Conservation (phyloP, 2,888 invertebrate species). For the Cosmia trapezina region DNA sequence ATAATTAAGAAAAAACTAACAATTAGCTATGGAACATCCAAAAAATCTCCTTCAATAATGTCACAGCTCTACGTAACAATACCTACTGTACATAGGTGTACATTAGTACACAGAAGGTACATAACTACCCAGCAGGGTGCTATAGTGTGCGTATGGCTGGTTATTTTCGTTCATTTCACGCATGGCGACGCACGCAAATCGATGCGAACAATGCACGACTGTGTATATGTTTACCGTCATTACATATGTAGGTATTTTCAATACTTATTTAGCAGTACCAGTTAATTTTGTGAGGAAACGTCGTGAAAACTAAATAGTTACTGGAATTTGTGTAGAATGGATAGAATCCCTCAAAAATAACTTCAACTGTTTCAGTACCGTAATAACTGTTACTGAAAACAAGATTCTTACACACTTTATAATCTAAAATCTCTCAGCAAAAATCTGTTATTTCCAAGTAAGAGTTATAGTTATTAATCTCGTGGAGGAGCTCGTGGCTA, state of each 20-base stretch:
- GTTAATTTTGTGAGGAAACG: neutral
- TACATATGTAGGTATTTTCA: constrained; percentile 51
- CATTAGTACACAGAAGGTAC: constrained; percentile 40
- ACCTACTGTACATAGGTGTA: constrained; percentile 15
- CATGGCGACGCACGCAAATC: constrained; percentile 77
- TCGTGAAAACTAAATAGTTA: neutral
- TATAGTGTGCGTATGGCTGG: constrained; percentile 70
- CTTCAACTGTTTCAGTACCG: neutral
- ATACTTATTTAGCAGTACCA: constrained; percentile 19
- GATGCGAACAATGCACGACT: constrained; percentile 67
- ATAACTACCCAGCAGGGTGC: constrained; percentile 48
- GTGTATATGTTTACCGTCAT: constrained; percentile 43
- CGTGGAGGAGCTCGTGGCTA: no score
- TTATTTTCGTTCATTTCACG: constrained; percentile 86
- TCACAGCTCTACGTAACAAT: constrained; percentile 9
- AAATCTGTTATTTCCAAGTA: neutral
- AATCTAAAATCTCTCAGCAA: neutral
- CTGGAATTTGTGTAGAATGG: neutral
- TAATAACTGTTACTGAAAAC: neutral
- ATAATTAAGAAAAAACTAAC: neutral
- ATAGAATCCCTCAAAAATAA: neutral
- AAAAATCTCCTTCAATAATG: neutral
- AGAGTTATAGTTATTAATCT: neutral
- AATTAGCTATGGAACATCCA: neutral
- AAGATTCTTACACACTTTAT: neutral